Evolutionary conservation across 2,797 vertebrate species (phyloP), one percentile per base, ranked within the genome.

Genomic region (Lophius americanus): DNA sequence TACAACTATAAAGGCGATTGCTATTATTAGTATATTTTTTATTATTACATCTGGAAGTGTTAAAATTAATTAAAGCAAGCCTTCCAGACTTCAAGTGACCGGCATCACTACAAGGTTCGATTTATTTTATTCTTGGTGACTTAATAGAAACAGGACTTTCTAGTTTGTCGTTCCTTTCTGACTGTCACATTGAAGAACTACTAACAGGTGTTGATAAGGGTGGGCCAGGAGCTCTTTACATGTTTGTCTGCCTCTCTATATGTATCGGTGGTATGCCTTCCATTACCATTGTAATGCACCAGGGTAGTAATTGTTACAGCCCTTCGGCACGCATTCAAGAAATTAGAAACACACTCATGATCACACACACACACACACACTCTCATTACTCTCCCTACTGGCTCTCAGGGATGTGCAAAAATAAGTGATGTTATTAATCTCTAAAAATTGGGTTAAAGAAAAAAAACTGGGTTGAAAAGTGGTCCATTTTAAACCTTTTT

Each of bases 381-480:
- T 6, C 73, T 64, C 81, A 61, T 66, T 71, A 58, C 67, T 75
- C 76, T 70, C 61, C 68, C 61, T 69, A 50, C 78, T 64, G 81
- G 82, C 87, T 89, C 85, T 78, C 44, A 81, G 76, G 88, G 85
- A 75, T 66, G 77, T 83, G 85, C 87, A 82, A 76, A 89, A 91
- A 91, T 89, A 91, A 88, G 83, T 47, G 63, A 68, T 23, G 23
- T 23, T 23, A 23, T 23, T 23, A 85, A 79, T 79, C 84, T 83
- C 78, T 71, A 75, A 81, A 83, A 91, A 89, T 68, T 88, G 73
- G 89, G 87, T 89, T 90, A 79, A 83, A 75, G 78, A 67, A 82
- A 85, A 90, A 88, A 85, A 90, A 88, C 71, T 88, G 73, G 82
- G 89, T 86, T 88, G 81, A 85, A 75, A 79, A 79, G 60, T 66